phyloP scores from a whole-genome alignment of 2,113 vertebrate species.

The Oriolus oriolus region DNA sequence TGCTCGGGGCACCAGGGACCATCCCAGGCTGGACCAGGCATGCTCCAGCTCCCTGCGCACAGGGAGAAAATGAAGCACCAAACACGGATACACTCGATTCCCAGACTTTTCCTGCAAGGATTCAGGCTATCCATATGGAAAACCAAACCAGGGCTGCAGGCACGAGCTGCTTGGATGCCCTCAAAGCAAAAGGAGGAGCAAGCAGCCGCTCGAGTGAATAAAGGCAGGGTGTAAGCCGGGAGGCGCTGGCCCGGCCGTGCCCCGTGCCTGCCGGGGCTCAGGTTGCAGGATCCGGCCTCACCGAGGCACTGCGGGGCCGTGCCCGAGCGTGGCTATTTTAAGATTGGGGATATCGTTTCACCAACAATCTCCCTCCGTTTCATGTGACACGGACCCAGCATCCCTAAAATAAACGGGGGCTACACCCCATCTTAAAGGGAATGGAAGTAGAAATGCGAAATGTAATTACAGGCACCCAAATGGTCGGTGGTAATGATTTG shows the following conservation, averaged over 20 bases:
- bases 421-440: background rate
- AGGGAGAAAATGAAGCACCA: background rate
- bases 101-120: background rate
- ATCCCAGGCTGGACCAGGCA: background rate
- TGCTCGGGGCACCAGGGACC: background rate
- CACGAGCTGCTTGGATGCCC: rapidly evolving
- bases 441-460: background rate
- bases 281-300: background rate
- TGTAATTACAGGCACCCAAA: rapidly evolving
- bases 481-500: background rate
- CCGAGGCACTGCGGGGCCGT: rapidly evolving
- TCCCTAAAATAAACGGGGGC: background rate
- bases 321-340: background rate
- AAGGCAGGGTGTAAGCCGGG: rapidly evolving
- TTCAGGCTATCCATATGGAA: background rate
- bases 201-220: rapidly evolving
- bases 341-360: background rate
- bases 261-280: background rate
- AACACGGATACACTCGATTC: rapidly evolving
- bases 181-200: rapidly evolving
- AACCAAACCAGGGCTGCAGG: rapidly evolving
- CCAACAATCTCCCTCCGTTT: background rate
- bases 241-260: background rate
- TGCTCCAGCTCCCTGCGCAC: background rate
- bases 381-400: background rate